phyloP scores from a whole-genome alignment of 2,797 vertebrate genomes.

The Clarias platycephalus region DNA sequence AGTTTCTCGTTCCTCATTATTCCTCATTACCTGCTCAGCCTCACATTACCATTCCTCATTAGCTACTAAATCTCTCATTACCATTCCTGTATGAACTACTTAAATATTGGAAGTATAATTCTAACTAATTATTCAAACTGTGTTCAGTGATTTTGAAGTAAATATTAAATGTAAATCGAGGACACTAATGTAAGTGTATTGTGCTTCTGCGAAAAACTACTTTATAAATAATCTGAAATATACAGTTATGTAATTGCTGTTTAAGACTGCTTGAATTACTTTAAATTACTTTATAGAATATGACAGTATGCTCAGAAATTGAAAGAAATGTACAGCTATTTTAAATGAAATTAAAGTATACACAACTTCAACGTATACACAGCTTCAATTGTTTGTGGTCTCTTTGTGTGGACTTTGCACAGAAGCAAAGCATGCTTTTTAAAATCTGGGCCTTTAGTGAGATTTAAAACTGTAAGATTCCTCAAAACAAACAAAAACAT shows the following conservation, averaged over 20 bases:
- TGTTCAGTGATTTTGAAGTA: neutral
- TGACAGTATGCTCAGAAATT: neutral
- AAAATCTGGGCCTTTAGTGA: no score
- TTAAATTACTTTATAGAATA: neutral
- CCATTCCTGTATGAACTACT: neutral
- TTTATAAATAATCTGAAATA: neutral
- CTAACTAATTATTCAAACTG: neutral
- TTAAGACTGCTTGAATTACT: neutral
- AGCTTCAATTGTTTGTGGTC: no score
- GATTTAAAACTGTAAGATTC: no score
- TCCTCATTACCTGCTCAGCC: no score
- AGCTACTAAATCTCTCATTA: neutral
- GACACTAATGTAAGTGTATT: neutral
- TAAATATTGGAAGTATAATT: neutral
- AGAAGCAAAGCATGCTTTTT: no score
- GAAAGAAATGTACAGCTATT: neutral
- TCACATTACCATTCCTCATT: neutral
- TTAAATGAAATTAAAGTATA: neutral
- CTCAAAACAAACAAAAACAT: no score
- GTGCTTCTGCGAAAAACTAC: neutral
- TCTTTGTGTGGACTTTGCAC: no score
- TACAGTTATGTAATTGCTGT: neutral
- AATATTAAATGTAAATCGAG: slow-evolving; percentile 6
- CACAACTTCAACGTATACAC: neutral
- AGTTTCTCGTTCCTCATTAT: neutral